Evolutionary conservation across 2,797 vertebrate species (phyloP).

Genomic region (Kryptolebias ocellatus): DNA sequence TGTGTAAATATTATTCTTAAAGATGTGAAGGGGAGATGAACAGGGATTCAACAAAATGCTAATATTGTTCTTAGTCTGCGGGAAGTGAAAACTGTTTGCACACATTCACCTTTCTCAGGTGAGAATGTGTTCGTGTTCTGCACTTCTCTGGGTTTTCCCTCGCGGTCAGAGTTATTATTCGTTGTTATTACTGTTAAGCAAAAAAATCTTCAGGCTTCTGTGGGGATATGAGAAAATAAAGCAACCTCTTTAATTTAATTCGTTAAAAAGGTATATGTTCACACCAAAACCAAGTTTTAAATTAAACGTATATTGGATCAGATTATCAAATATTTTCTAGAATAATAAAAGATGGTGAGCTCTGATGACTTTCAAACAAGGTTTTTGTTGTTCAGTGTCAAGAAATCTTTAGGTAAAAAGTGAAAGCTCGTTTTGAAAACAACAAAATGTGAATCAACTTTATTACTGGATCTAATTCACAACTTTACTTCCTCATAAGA

Average conservation of each 20-base stretch:
- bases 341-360: conserved; percentile 5
- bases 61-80: not conserved
- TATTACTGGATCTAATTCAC: conserved; percentile 22
- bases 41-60: not conserved
- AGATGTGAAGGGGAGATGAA: not conserved
- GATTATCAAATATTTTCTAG: not conserved
- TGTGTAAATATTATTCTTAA: conserved; percentile 1
- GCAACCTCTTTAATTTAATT: too few species aligned
- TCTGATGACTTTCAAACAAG: not conserved
- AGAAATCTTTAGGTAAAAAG: not conserved
- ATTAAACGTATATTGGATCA: not conserved
- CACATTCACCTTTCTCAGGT: not conserved
- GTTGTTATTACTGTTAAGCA: too few species aligned
- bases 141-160: not conserved
- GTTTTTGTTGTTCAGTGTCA: too few species aligned
- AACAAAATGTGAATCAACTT: conserved; percentile 1
- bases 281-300: too few species aligned
- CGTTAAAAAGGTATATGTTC: too few species aligned
- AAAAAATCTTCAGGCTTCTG: too few species aligned
- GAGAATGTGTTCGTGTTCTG: not conserved
- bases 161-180: not conserved
- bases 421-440: not conserved
- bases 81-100: not conserved
- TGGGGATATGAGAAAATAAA: too few species aligned
- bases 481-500: conserved; percentile 34